Percentiles rank a stretch among this genome's conserved stretches.
phyloP scores from a whole-genome alignment of 2,888 invertebrate genomes.

The Ectemnius continuus region DNA sequence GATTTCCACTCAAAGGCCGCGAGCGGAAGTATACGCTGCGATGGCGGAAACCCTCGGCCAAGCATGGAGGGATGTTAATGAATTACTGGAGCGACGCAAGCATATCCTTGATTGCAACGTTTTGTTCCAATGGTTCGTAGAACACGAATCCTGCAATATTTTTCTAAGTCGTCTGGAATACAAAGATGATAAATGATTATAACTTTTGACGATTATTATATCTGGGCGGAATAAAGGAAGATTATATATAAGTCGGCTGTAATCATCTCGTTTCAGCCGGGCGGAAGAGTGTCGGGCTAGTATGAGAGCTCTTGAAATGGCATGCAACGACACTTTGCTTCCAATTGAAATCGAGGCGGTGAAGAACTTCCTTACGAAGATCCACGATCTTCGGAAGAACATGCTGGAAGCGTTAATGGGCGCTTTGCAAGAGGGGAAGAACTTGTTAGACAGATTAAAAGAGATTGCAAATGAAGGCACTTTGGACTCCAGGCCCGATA shows the following conservation, averaged over 20 bases:
- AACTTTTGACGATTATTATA: no score
- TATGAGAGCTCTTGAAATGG: slow-evolving; percentile 84
- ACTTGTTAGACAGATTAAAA: slow-evolving; percentile 85
- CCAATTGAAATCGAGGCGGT: slow-evolving; percentile 87
- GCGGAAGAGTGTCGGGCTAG: slow-evolving; percentile 84
- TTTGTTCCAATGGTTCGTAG: slow-evolving; percentile 83
- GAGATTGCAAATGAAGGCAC: slow-evolving; percentile 87
- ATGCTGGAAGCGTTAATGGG: slow-evolving; percentile 88
- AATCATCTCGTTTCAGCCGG: slow-evolving; percentile 76
- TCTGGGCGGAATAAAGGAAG: no score
- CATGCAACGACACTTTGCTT: slow-evolving; percentile 83
- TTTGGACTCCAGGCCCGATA: slow-evolving; percentile 86
- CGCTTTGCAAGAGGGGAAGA: slow-evolving; percentile 89
- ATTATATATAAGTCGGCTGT: no score
- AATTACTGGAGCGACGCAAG: slow-evolving; percentile 87
- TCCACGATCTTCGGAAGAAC: slow-evolving; percentile 85
- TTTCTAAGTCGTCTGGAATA: no score
- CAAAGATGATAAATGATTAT: no score
- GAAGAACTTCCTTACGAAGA: slow-evolving; percentile 83
- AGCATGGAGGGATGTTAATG: slow-evolving; percentile 91
- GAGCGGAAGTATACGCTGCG: slow-evolving; percentile 89
- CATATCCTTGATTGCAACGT: slow-evolving; percentile 88
- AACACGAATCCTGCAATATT: not conserved
- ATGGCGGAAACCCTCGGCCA: slow-evolving; percentile 90
- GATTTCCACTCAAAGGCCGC: slow-evolving; percentile 87